Evolutionary conservation across 2,113 vertebrate species (phyloP).

Genomic region (Isurus oxyrinchus): DNA sequence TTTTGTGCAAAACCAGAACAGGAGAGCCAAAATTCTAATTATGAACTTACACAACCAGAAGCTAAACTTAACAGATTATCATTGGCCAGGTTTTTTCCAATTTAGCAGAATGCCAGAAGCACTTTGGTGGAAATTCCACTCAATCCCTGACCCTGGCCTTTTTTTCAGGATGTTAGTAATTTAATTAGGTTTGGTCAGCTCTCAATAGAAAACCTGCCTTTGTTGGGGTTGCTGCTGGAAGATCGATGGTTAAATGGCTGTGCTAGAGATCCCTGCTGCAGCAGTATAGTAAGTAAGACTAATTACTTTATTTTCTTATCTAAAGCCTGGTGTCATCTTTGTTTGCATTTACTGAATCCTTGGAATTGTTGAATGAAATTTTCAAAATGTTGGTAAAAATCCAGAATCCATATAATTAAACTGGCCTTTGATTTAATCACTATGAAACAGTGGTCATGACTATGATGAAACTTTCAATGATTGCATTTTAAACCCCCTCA

Average conservation of each 20-base stretch:
- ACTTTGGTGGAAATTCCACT: background rate
- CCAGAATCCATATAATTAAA: too few relatives aligned
- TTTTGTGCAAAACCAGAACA: background rate
- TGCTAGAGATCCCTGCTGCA: background rate
- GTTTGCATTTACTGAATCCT: too few relatives aligned
- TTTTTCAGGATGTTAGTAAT: background rate
- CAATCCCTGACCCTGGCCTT: background rate
- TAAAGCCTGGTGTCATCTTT: too few relatives aligned
- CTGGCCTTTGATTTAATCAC: too few relatives aligned
- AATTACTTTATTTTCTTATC: too few relatives aligned
- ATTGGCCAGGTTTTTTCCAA: background rate
- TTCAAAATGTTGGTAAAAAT: too few relatives aligned
- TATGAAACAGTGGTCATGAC: too few relatives aligned
- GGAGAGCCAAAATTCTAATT: background rate
- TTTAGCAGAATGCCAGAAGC: background rate
- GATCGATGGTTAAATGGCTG: background rate
- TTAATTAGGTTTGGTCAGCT: background rate
- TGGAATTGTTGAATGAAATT: too few relatives aligned
- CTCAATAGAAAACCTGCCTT: background rate
- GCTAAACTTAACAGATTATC: background rate
- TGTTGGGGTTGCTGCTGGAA: background rate
- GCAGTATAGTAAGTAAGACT: too few relatives aligned
- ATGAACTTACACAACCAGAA: background rate
- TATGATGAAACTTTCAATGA: too few relatives aligned
- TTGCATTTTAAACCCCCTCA: too few relatives aligned